A percentile compares a stretch with the other conserved stretches of the same genome.
These are phyloP conservation scores for Cranoglanis bouderius DNA, from an alignment of 2,113 vertebrate species.

Conservation along the genomic window DNA sequence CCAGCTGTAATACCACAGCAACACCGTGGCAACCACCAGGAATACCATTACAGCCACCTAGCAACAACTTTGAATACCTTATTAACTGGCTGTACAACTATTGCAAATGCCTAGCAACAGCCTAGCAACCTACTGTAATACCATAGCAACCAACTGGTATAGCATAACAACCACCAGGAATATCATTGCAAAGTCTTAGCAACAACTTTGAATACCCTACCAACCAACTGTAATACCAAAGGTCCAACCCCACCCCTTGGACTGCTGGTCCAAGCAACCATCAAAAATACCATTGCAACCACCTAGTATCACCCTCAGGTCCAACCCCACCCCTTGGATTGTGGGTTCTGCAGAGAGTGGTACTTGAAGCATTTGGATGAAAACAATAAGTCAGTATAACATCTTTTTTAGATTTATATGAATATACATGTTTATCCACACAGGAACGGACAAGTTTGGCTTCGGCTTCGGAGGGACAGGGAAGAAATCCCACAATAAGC, in stretches of 20 bases:
- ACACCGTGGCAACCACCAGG: background rate
- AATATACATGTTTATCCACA: background rate
- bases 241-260: no score
- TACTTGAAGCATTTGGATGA: background rate
- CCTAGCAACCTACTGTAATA: background rate
- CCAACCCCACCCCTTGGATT: background rate
- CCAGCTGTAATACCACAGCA: background rate
- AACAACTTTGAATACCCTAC: background rate
- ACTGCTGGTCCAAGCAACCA: no score
- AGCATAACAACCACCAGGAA: background rate
- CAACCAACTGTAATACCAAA: no score
- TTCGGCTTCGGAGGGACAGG: constrained; percentile 98
- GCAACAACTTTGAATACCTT: no score
- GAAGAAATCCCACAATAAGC: constrained; percentile 98
- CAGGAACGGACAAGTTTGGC: constrained; percentile 94
- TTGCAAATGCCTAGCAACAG: no score
- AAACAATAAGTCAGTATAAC: background rate
- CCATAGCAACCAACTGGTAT: background rate
- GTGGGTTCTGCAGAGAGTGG: background rate
- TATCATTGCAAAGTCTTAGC: background rate
- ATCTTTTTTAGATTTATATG: background rate
- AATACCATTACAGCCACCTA: background rate
- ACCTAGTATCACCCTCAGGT: background rate
- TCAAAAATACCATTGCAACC: background rate
- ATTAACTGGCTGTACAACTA: no score